These are phyloP conservation scores for Ormyrus thymus DNA, from an alignment of 2,888 invertebrate species.

Conservation along the genomic window DNA sequence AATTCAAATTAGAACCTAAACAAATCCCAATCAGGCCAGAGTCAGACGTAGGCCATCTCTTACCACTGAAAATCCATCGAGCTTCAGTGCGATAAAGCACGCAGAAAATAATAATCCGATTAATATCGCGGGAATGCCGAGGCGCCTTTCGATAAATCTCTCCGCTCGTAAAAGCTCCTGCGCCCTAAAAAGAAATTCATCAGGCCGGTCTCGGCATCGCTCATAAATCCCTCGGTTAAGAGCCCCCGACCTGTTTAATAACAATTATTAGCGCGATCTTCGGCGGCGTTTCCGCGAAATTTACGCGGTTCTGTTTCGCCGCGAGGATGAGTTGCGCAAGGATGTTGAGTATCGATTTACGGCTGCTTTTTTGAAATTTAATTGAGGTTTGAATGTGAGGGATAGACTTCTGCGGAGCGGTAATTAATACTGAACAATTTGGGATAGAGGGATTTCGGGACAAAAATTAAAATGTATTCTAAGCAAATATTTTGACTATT, in stretches of 20 bases:
- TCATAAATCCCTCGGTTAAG: slow-evolving; percentile 19
- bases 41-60: not conserved
- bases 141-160: slow-evolving; percentile 36
- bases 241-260: slow-evolving; percentile 61
- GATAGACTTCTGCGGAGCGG: too few relatives aligned
- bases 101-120: not conserved
- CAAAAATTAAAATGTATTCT: too few relatives aligned
- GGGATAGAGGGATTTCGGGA: too few relatives aligned
- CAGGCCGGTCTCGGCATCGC: slow-evolving; percentile 14
- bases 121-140: not conserved
- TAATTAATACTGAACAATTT: too few relatives aligned
- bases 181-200: slow-evolving; percentile 36
- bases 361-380: too few relatives aligned
- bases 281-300: slow-evolving; percentile 61
- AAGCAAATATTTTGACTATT: too few relatives aligned
- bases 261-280: slow-evolving; percentile 64
- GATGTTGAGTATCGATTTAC: too few relatives aligned
- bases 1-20: not conserved
- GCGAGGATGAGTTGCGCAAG: too few relatives aligned
- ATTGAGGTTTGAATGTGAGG: too few relatives aligned
- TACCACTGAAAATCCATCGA: not conserved
- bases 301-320: slow-evolving; percentile 63
- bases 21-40: not conserved
- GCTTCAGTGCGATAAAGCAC: not conserved
- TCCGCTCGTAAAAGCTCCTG: not conserved